phyloP scores from a whole-genome alignment of 1,140 invertebrate genomes.

The Liolophura sinensis region DNA sequence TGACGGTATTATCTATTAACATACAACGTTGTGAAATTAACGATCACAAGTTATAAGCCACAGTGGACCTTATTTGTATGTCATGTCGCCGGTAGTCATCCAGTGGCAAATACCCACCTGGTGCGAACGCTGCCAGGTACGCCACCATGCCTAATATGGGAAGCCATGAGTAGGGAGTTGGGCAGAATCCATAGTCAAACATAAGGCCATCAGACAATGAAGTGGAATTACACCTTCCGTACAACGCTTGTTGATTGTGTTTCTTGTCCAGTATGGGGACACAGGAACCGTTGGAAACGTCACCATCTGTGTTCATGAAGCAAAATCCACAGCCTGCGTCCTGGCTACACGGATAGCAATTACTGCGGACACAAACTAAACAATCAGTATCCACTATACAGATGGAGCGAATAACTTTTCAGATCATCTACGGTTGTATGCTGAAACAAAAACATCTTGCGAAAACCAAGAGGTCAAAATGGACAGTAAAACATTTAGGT shows the following conservation, averaged over 20 bases:
- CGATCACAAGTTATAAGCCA: neutral
- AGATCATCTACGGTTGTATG: constrained; percentile 1
- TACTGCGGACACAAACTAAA: constrained; percentile 34
- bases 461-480: neutral
- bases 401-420: constrained; percentile 2
- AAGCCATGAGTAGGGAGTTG: constrained; percentile 62
- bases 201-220: constrained; percentile 8
- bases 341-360: constrained; percentile 57
- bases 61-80: neutral
- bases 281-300: constrained; percentile 31
- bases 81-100: neutral
- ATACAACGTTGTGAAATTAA: neutral
- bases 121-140: constrained; percentile 63
- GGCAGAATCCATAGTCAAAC: constrained; percentile 62
- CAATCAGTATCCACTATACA: neutral
- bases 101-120: constrained; percentile 47
- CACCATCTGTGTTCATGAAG: constrained; percentile 34
- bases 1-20: neutral
- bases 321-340: constrained; percentile 61
- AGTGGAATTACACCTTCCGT: constrained; percentile 8
- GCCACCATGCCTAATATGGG: constrained; percentile 60
- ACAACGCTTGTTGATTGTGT: constrained; percentile 29
- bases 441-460: constrained; percentile 7
- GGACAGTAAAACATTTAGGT: neutral
- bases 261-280: constrained; percentile 24